These are phyloP conservation scores for Anguilla anguilla DNA, from an alignment of 2,797 vertebrate genomes.

Conservation along the genomic window DNA sequence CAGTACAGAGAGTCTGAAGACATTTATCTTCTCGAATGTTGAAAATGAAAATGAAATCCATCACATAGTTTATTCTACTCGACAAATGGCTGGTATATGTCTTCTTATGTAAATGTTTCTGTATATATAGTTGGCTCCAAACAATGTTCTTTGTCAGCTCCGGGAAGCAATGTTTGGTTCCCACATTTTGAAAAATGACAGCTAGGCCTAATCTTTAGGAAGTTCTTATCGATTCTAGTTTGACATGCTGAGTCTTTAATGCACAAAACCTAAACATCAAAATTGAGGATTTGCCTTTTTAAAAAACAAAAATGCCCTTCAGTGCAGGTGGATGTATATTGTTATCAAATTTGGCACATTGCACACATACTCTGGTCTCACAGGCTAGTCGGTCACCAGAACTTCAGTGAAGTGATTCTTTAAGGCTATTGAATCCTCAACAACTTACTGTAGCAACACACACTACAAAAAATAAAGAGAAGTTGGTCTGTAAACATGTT, in stretches of 20 bases:
- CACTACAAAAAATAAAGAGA: no score
- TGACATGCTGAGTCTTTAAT: neutral
- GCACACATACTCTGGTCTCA: no score
- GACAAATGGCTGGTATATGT: neutral
- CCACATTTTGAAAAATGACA: neutral
- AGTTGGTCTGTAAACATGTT: no score
- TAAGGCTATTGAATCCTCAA: no score
- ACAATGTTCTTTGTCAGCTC: neutral
- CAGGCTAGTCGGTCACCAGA: no score
- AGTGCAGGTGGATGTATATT: no score
- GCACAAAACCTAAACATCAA: neutral
- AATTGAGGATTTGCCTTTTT: neutral
- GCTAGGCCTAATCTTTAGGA: no score
- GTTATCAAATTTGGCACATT: no score
- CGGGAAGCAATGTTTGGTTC: neutral
- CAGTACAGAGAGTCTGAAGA: neutral
- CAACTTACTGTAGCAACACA: no score
- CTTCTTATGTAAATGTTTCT: neutral
- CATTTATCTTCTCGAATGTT: neutral
- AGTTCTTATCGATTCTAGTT: neutral
- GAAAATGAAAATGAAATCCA: neutral
- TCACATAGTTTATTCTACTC: neutral
- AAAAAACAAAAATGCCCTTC: no score
- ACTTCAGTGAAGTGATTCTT: no score
- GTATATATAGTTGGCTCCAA: neutral